Evolutionary conservation across 2,797 vertebrate genomes (phyloP), one percentile per base, ranked within the genome.

Genomic region (Sebastes variabilis): DNA sequence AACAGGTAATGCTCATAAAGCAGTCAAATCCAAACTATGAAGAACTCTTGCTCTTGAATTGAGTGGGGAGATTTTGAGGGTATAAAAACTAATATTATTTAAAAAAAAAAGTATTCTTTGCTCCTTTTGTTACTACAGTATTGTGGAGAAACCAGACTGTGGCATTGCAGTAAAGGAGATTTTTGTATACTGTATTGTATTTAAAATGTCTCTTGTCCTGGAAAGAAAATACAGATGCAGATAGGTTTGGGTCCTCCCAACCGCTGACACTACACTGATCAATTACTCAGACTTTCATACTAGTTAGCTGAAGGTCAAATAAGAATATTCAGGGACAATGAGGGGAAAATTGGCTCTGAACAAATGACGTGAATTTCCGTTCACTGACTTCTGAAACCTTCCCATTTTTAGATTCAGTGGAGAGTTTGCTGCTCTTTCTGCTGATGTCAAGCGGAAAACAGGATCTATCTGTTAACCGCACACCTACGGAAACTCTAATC

Each of bases 401-500:
- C 20, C 7, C 30, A 75, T 69, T 66, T 49, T 77, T 73, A 68
- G n/a, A 56, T 55, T 55, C 0, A 14, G 6, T n/a, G 10, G 27
- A 58, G 8, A n/a, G 6, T 16, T 73, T 3, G 18, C 13, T 58
- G 34, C 13, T 14, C 10, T 72, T 78, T 75, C 36, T 81, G 71
- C 70, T 77, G 59, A 81, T 65, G 59, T 79, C 56, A 60, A 80
- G 65, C 59, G 66, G 65, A 87, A 83, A 79, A 80, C 56, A 66
- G n/a, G 7, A 58, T 73, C 42, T 59, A n/a, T 52, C 16, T 18
- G 18, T 52, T 52, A 52, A 52, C 46, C 46, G 18, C 46, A 52
- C 46, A 52, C 46, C 2, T 20, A 52, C 8, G 18, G 25, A 59
- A 29, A 25, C 27, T 14, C 10, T 60, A 20, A 13, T 32, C 32